Percentiles rank a stretch among this genome's conserved stretches.
Conservation (phyloP, 1,140 invertebrate genomes). For the Cepaea nemoralis region DNA sequence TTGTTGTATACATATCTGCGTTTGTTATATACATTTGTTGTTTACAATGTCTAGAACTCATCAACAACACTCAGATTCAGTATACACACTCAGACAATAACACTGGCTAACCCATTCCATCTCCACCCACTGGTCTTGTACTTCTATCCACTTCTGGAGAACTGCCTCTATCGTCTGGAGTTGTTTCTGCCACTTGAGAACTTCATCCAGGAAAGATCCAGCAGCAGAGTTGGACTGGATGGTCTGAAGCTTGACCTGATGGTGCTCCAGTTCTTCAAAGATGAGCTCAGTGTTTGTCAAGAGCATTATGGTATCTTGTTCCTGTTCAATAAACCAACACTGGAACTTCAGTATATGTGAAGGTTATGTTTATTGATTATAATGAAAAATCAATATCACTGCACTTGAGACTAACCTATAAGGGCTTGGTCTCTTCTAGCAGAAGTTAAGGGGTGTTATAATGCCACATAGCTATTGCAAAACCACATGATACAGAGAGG, state of each 20-base stretch:
- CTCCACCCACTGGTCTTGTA: slow-evolving; percentile 71
- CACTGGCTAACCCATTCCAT: slow-evolving; percentile 69
- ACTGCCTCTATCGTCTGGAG: slow-evolving; percentile 71
- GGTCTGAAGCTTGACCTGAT: slow-evolving; percentile 70
- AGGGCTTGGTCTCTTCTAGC: too few species aligned
- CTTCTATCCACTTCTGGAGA: slow-evolving; percentile 68
- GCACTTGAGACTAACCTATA: too few species aligned
- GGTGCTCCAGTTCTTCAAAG: slow-evolving; percentile 70
- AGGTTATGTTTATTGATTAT: background rate
- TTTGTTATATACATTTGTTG: too few species aligned
- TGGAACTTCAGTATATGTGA: background rate
- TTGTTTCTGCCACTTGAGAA: slow-evolving; percentile 71
- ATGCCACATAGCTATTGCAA: too few species aligned
- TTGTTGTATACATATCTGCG: too few species aligned
- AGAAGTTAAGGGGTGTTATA: too few species aligned
- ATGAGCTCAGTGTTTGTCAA: slow-evolving; percentile 68
- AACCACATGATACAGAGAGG: too few species aligned
- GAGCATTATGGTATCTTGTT: slow-evolving; percentile 59
- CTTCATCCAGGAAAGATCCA: slow-evolving; percentile 71
- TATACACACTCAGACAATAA: too few species aligned
- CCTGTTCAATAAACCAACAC: slow-evolving; percentile 47
- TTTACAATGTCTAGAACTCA: too few species aligned
- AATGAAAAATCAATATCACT: too few species aligned
- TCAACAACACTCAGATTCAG: too few species aligned
- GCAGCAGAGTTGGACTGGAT: slow-evolving; percentile 70